Evolutionary conservation across 2,888 invertebrate genomes (phyloP).

Genomic region (Catocala sponsa): DNA sequence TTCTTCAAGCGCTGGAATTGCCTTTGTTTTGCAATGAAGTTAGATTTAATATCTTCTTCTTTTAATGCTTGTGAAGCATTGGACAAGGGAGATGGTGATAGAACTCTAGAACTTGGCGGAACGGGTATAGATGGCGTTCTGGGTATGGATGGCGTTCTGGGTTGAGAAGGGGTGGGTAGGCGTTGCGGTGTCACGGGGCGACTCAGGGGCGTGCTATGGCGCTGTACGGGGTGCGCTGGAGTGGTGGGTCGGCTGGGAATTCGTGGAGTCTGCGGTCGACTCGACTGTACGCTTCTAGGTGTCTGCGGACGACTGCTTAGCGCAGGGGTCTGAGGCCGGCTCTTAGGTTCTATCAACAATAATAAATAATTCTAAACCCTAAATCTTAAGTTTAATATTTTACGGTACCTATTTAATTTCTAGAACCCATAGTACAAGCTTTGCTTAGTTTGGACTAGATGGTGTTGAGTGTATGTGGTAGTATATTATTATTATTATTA

Average conservation of each 20-base stretch:
- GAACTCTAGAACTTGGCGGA: conserved; percentile 30
- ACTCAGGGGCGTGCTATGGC: conserved; percentile 56
- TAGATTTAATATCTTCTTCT: conserved; percentile 65
- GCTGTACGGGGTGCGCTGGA: conserved; percentile 55
- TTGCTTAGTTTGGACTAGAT: too few relatives aligned
- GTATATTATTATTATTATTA: too few relatives aligned
- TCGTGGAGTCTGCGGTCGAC: conserved; percentile 70
- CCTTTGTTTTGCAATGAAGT: conserved; percentile 64
- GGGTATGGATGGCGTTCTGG: conserved; percentile 41
- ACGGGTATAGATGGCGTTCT: conserved; percentile 46
- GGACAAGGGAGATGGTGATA: conserved; percentile 31
- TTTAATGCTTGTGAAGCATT: conserved; percentile 36
- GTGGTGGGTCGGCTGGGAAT: conserved; percentile 65
- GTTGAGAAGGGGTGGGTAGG: conserved; percentile 24
- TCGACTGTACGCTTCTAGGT: conserved; percentile 64
- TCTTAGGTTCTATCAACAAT: conserved; percentile 44
- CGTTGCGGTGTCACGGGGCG: conserved; percentile 69
- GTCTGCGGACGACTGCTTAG: conserved; percentile 69
- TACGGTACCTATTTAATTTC: too few relatives aligned
- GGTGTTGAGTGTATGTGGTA: too few relatives aligned
- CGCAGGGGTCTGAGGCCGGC: conserved; percentile 53
- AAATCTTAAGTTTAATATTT: background rate
- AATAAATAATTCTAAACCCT: background rate
- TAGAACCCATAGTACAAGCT: too few relatives aligned
- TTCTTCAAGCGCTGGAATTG: conserved; percentile 76